Evolutionary conservation across 2,888 invertebrate genomes (phyloP).

Genomic region (Cryptophagus acutangulus): DNA sequence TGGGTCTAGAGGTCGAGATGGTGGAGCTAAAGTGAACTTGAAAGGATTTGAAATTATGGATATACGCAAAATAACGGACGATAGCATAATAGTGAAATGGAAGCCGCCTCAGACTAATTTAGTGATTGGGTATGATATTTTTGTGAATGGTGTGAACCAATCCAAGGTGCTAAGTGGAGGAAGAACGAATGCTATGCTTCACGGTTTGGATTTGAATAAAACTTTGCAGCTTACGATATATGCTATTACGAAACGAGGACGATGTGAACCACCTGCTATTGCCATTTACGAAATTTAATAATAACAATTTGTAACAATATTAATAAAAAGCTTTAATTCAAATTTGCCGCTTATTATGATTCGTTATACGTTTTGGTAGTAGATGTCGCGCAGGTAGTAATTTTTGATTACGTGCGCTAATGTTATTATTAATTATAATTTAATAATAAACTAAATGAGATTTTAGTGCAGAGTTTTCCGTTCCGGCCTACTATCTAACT

Average conservation of each 20-base stretch:
- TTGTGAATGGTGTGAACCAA: constrained; percentile 32
- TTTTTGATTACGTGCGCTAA: no score
- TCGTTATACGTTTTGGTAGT: no score
- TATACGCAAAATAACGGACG: constrained; percentile 32
- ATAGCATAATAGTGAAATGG: constrained; percentile 38
- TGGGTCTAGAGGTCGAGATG: constrained; percentile 13
- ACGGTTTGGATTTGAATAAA: constrained; percentile 29
- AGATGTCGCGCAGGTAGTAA: no score
- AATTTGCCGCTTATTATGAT: no score
- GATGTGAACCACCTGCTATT: constrained; percentile 35
- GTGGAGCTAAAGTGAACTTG: constrained; percentile 24
- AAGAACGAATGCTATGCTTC: constrained; percentile 34
- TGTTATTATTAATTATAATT: no score
- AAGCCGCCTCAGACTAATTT: constrained; percentile 19
- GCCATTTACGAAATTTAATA: constrained; percentile 34
- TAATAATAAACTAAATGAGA: no score
- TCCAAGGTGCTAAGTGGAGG: constrained; percentile 34
- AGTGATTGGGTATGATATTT: constrained; percentile 34
- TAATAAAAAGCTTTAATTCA: no score
- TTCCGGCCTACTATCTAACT: no score
- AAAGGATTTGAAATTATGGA: constrained; percentile 32
- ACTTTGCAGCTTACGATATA: constrained; percentile 35
- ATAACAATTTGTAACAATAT: no score
- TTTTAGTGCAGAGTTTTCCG: no score
- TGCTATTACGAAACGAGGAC: constrained; percentile 31